These are phyloP conservation scores for Sphaerodactylus townsendi DNA, from an alignment of 2,113 vertebrate genomes.

Conservation along the genomic window DNA sequence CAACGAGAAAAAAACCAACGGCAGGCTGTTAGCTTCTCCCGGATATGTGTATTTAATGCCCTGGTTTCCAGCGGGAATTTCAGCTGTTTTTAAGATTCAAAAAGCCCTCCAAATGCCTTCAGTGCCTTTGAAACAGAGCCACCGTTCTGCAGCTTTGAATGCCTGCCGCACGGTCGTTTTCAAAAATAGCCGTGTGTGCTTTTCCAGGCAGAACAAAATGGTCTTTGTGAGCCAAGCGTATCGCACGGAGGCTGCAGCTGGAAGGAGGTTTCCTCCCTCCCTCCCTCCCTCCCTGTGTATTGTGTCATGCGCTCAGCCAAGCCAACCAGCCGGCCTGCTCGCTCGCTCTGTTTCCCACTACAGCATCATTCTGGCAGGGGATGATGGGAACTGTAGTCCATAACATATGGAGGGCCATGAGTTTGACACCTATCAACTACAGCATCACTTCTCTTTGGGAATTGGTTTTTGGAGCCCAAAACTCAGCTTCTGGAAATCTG, in stretches of 20 bases:
- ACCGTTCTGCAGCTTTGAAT: slow-evolving; percentile 43
- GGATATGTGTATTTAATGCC: neutral
- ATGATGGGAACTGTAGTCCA: too few species aligned
- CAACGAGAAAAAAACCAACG: neutral
- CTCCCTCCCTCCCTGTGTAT: slow-evolving; percentile 33
- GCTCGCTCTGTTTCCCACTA: neutral
- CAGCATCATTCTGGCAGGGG: neutral
- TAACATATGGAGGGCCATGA: too few species aligned
- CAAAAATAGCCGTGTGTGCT: slow-evolving; percentile 71
- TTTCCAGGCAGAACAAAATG: slow-evolving; percentile 54
- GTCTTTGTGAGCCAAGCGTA: slow-evolving; percentile 45
- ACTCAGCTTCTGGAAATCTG: slow-evolving; percentile 25
- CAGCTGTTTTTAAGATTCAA: slow-evolving; percentile 34
- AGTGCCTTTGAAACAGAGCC: slow-evolving; percentile 61
- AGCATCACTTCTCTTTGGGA: neutral
- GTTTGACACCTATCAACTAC: too few species aligned
- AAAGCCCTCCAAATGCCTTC: slow-evolving; percentile 54
- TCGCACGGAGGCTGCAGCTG: slow-evolving; percentile 48
- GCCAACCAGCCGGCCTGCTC: neutral
- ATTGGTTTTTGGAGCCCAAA: neutral
- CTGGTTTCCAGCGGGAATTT: slow-evolving; percentile 44
- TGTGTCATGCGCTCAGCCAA: slow-evolving; percentile 15
- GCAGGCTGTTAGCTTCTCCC: neutral
- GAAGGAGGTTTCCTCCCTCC: neutral
- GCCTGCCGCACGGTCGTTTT: slow-evolving; percentile 55